Percentiles rank a stretch among this genome's conserved stretches.
Evolutionary conservation across 2,888 invertebrate genomes (phyloP).

Genomic region (Melanchra persicariae): DNA sequence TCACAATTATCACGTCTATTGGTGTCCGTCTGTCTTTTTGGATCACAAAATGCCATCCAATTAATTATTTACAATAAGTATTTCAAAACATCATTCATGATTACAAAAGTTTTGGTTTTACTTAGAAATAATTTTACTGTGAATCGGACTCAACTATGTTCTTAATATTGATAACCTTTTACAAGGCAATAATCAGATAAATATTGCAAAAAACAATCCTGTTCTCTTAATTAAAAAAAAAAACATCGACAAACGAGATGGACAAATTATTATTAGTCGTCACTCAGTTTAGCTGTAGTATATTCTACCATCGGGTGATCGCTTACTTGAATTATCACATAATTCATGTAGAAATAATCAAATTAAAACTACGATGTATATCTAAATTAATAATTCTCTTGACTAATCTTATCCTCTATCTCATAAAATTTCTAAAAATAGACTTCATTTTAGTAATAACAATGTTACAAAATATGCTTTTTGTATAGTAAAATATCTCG

Average conservation of each 20-base stretch:
- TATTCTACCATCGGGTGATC: background rate
- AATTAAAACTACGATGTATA: constrained; percentile 19
- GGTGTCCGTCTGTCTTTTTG: background rate
- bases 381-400: constrained; percentile 16
- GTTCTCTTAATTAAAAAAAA: background rate
- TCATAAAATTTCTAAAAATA: constrained; percentile 32
- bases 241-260: background rate
- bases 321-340: constrained; percentile 6
- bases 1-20: constrained; percentile 28
- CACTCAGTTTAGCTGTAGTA: background rate
- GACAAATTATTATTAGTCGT: background rate
- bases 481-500: constrained; percentile 1
- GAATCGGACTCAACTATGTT: background rate
- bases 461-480: constrained; percentile 24
- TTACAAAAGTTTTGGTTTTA: background rate
- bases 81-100: background rate
- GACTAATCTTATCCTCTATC: constrained; percentile 19
- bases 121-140: background rate
- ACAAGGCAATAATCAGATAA: background rate
- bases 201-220: background rate
- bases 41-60: background rate
- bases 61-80: background rate
- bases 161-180: background rate
- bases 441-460: constrained; percentile 17
- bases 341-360: constrained; percentile 2